Conservation (phyloP, 2,888 invertebrate genomes). For the Lissonota sp. region DNA sequence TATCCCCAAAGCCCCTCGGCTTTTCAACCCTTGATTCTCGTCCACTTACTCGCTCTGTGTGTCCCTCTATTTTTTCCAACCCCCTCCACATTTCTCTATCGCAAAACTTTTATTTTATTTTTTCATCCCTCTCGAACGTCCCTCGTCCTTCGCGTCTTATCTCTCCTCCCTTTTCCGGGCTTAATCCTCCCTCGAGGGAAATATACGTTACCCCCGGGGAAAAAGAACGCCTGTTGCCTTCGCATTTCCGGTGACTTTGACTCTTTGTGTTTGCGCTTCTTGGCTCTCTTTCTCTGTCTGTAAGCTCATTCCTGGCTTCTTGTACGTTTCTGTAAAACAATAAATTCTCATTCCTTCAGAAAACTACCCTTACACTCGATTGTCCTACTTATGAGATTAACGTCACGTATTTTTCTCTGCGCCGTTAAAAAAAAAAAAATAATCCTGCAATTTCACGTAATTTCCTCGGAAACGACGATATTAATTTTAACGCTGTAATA, state of each 20-base stretch:
- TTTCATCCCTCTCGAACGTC: neutral
- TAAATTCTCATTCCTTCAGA: constrained; percentile 9
- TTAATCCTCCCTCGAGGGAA: constrained; percentile 54
- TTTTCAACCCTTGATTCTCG: constrained; percentile 10
- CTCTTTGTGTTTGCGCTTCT: constrained; percentile 31
- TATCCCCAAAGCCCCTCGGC: constrained; percentile 38
- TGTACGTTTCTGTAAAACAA: neutral
- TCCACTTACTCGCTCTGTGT: constrained; percentile 3
- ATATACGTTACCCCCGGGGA: constrained; percentile 45
- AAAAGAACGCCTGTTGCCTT: constrained; percentile 49
- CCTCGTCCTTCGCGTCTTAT: constrained; percentile 24
- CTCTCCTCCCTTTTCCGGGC: constrained; percentile 11
- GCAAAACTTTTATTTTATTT: constrained; percentile 1
- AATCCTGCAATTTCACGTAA: no score
- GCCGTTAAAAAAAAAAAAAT: no score
- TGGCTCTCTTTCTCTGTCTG: neutral
- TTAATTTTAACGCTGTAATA: no score
- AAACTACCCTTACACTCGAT: constrained; percentile 7
- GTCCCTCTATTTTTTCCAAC: neutral
- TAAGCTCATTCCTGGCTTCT: neutral
- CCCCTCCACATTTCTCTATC: neutral
- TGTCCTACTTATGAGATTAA: constrained; percentile 1
- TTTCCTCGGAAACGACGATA: no score
- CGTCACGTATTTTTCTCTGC: neutral
- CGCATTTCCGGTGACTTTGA: constrained; percentile 69